Conservation (phyloP, 2,113 vertebrate genomes). For the Anthoscopus minutus region DNA sequence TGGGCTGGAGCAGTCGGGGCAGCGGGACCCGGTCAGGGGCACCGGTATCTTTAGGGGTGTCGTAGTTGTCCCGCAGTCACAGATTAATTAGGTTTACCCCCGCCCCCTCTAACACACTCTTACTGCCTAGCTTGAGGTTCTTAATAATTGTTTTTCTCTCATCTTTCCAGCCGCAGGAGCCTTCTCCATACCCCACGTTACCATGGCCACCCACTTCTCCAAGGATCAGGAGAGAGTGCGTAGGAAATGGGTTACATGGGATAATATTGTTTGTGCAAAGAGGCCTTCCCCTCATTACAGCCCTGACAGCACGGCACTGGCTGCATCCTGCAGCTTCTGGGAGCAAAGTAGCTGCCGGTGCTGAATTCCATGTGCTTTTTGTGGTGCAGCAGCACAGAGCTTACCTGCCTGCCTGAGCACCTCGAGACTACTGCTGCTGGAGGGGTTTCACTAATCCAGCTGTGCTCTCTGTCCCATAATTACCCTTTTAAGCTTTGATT, state of each 20-base stretch:
- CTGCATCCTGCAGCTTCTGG: background rate
- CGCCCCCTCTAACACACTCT: too few relatives aligned
- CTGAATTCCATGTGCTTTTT: background rate
- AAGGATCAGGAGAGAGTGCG: slow-evolving; percentile 72
- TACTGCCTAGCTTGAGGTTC: background rate
- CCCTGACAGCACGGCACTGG: rapidly evolving
- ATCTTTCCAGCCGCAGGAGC: slow-evolving; percentile 33
- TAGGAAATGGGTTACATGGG: background rate
- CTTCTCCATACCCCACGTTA: background rate
- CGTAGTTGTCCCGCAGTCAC: background rate
- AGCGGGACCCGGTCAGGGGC: background rate
- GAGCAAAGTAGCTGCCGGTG: too few relatives aligned
- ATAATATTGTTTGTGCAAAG: background rate
- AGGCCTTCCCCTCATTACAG: background rate
- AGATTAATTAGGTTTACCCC: rapidly evolving
- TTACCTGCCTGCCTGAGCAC: background rate
- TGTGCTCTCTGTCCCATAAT: rapidly evolving
- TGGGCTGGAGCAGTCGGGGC: background rate
- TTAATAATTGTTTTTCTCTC: slow-evolving; percentile 15
- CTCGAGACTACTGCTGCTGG: background rate
- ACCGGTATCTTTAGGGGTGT: background rate
- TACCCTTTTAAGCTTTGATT: background rate
- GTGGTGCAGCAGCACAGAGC: background rate
- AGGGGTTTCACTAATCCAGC: background rate
- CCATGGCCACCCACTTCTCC: slow-evolving; percentile 67